Evolutionary conservation across 2,113 vertebrate genomes (phyloP), one percentile per base, ranked within the genome.

Genomic region (Daboia siamensis): DNA sequence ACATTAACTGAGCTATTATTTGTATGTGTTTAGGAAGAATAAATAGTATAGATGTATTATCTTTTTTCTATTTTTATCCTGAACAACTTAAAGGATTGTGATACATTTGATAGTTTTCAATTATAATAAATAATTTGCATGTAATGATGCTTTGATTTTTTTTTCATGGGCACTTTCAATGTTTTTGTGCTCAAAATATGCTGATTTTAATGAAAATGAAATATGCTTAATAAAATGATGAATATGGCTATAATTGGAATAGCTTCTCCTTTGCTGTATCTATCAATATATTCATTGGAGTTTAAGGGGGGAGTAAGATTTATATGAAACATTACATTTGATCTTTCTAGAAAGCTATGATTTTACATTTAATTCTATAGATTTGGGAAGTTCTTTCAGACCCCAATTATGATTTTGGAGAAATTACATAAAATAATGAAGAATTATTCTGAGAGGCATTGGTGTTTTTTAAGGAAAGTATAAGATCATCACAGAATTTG

Each of bases 1-100:
- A 33, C 9, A 9, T 87, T 52, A 51, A 61, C 7, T 69, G 29
- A n/a, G 2, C 24, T 91, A 46, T 33, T 54, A 56, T 52, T 69
- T 17, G 21, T 56, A 48, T 87, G 13, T 26, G 92, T 92, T 20
- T 95, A 93, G 87, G 10, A 93, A 91, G 26, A 91, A 17, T 57
- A 91, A 86, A 74, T 39, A 33, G 87, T n/a, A 2, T 57, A 74
- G 24, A 74, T 84, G 87, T n/a, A 90, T 86, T 94, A 51, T 54
- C 39, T 92, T 7, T 85, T 64, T 39, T 24, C 91, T n/a, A 84
- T 69, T 69, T 33, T 69, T 17, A 80, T 4, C 1, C 80, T 89
- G 3, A 20, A 51, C 6, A 48, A 85, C 1, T 46, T 46, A 44
- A 64, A 44, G 5, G 23, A 39, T 84, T 80, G 91, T 88, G 46